A percentile compares a stretch with the other conserved stretches of the same genome.
Conservation (phyloP, 2,113 vertebrate species). For the Melanerpes formicivorus region DNA sequence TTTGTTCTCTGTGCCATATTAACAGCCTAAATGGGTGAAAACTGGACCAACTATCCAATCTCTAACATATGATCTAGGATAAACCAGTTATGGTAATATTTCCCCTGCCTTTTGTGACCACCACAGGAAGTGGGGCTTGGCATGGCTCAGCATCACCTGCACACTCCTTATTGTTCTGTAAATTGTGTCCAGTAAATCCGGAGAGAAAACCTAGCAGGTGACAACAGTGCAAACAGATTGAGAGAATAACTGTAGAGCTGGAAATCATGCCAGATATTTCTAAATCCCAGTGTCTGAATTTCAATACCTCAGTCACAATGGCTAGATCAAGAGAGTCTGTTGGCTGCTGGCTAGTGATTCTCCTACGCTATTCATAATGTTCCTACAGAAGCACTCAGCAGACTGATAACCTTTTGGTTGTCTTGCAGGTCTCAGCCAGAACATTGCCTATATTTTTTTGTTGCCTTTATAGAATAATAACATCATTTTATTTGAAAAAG, state of each 20-base stretch:
- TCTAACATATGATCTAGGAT: background rate
- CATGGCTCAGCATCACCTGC: background rate
- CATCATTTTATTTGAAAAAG: no score
- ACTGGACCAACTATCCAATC: background rate
- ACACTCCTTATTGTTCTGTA: background rate
- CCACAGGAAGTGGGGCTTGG: background rate
- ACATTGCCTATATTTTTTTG: background rate
- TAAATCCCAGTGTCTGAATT: background rate
- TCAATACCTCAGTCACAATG: background rate
- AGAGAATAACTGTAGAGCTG: background rate
- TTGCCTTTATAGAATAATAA: background rate
- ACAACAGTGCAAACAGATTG: background rate
- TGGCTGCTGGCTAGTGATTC: background rate
- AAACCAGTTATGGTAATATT: background rate
- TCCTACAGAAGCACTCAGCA: background rate
- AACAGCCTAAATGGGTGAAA: constrained; percentile 15
- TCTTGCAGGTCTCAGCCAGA: background rate
- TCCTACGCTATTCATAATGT: background rate
- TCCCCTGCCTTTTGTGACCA: background rate
- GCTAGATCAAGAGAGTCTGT: background rate
- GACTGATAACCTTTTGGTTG: background rate
- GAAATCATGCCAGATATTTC: background rate
- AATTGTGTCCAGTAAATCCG: background rate
- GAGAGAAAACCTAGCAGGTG: background rate
- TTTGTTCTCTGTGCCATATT: background rate